Evolutionary conservation across 2,888 invertebrate genomes (phyloP).

Genomic region (Agonopterix alstromeriana): DNA sequence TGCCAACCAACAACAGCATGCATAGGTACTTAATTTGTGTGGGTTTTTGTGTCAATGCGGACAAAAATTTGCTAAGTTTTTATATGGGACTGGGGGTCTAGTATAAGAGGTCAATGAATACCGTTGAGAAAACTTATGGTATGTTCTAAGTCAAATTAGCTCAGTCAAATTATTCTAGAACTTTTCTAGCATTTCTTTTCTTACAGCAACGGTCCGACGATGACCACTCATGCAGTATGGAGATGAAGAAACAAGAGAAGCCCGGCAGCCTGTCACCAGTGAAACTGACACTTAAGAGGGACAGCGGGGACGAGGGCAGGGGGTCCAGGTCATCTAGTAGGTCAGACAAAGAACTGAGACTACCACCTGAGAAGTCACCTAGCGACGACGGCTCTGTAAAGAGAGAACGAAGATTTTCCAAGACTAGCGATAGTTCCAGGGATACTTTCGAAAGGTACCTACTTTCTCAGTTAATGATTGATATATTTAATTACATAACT

Average conservation of each 20-base stretch:
- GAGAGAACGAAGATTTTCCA: constrained; percentile 46
- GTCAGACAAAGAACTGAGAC: constrained; percentile 52
- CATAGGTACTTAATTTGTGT: no score
- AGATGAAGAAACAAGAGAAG: constrained; percentile 64
- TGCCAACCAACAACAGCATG: no score
- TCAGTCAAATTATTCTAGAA: not conserved
- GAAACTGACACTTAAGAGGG: constrained; percentile 42
- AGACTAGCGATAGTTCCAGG: constrained; percentile 54
- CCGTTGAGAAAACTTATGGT: no score
- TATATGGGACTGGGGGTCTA: no score
- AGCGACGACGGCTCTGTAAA: constrained; percentile 41
- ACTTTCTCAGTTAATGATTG: no score
- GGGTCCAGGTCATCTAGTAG: constrained; percentile 52
- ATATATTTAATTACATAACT: no score
- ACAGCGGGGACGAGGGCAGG: constrained; percentile 45
- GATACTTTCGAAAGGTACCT: constrained; percentile 60
- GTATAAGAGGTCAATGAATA: no score
- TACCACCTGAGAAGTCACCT: constrained; percentile 60
- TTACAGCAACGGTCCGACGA: constrained; percentile 41
- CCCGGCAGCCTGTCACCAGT: constrained; percentile 63
- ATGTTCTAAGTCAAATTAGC: no score
- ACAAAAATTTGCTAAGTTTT: no score
- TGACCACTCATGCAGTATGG: constrained; percentile 52
- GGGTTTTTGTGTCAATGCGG: no score
- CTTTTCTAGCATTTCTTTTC: no score